Conservation (phyloP, 2,797 vertebrate genomes). For the Lepilemur septentrionalis region DNA sequence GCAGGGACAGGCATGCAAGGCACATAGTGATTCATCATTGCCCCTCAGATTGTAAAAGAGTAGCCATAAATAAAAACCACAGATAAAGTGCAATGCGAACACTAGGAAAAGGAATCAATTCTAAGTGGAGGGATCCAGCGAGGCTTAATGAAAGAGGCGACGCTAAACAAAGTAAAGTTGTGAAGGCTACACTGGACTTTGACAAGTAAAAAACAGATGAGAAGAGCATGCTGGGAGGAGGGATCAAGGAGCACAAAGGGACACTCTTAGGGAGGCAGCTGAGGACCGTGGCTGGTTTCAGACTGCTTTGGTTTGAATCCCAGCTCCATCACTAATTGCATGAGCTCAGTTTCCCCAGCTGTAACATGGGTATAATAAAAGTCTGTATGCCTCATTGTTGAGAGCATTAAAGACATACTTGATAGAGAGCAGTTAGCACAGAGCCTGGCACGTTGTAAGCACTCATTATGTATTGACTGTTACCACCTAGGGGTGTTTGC, state of each 20-base stretch:
- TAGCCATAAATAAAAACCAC: neutral
- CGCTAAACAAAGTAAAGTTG: neutral
- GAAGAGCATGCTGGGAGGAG: neutral
- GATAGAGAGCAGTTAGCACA: neutral
- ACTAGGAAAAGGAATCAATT: neutral
- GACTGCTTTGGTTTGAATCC: neutral
- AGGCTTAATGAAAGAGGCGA: neutral
- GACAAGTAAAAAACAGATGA: neutral
- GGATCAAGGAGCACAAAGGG: neutral
- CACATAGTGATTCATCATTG: neutral
- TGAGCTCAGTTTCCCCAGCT: neutral
- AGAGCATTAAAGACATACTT: neutral
- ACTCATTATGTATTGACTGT: neutral
- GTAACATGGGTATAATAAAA: neutral
- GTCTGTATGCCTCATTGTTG: neutral
- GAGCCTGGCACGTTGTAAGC: neutral
- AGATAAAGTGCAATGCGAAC: neutral
- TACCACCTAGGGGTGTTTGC: neutral
- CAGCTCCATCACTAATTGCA: neutral
- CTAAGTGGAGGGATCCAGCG: neutral
- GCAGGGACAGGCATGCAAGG: neutral
- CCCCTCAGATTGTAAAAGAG: neutral
- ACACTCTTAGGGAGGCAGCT: neutral
- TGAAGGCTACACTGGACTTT: neutral
- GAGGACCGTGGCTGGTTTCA: neutral